Evolutionary conservation across 1,140 invertebrate species (phyloP).

Genomic region (Neotoxoptera formosana): DNA sequence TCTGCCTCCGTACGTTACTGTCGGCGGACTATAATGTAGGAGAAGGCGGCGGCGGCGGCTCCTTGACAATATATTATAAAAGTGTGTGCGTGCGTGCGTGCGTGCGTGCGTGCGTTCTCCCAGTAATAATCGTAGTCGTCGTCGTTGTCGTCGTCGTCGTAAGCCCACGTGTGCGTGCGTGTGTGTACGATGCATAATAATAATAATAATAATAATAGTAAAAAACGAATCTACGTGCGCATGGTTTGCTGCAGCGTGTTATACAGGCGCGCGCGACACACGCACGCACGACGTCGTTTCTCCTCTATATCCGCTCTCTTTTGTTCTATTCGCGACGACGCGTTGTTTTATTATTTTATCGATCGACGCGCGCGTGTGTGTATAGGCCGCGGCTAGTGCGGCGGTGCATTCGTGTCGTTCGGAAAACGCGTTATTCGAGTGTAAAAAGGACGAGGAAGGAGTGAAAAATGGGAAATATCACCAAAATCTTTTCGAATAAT

Average conservation of each 20-base stretch:
- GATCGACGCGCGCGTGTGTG: constrained; percentile 9
- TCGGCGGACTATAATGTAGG: constrained; percentile 11
- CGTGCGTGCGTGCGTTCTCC: neutral
- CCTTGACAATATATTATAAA: constrained; percentile 44
- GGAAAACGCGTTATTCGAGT: constrained; percentile 14
- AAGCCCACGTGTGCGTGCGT: neutral
- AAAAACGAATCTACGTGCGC: constrained; percentile 13
- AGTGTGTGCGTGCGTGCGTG: neutral
- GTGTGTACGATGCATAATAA: neutral
- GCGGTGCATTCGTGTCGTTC: neutral
- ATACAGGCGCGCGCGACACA: neutral
- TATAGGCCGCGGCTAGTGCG: neutral
- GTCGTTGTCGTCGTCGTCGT: neutral
- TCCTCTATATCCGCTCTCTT: constrained; percentile 45
- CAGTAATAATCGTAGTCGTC: constrained; percentile 16
- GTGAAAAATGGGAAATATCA: neutral
- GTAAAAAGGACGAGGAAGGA: neutral
- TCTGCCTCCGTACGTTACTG: neutral
- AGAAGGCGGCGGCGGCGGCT: constrained; percentile 32
- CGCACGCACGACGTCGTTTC: constrained; percentile 36
- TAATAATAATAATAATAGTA: constrained; percentile 22
- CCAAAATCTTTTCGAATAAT: neutral
- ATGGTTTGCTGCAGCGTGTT: neutral
- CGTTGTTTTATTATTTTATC: constrained; percentile 42
- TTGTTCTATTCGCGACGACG: constrained; percentile 44